Evolutionary conservation across 2,888 invertebrate genomes (phyloP), one percentile per base, ranked within the genome.

Genomic region (Elmis aenea): DNA sequence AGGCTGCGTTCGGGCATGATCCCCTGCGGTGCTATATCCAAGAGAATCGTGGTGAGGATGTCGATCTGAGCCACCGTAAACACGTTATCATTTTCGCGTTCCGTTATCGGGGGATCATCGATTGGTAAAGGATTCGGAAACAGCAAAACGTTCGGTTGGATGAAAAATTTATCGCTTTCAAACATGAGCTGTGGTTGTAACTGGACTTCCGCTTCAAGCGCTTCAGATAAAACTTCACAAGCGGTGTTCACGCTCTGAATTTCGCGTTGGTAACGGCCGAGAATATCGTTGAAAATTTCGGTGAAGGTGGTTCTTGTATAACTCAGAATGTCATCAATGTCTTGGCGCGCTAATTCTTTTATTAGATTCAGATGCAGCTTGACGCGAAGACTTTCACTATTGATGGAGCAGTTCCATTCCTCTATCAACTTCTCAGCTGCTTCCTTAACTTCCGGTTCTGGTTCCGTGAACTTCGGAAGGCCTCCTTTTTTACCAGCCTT

Each of bases 361-460:
- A 73, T 63, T 46, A 73, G 51, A 51, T 73, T 64, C 56, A 75
- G 53, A 26, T 77, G 69, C 26, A 72, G 52, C 26, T 59, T 65
- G 1, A 69, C 67, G 44, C 81, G 66, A 37, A 64, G 68, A 52
- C 70, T 67, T 65, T 81, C 81, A 13, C 75, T 78, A 33, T 70
- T 67, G 3, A 75, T 57, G 5, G 72, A 77, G 57, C 70, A 70
- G 10, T 64, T 63, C 77, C 79, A 81, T 59, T 81, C 79, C 13
- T 74, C 69, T 9, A 76, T 56, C 48, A 75, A 24, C 58, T 57
- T 58, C 59, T 68, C 55, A 64, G 69, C 33, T 48, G 51, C 52
- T 30, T 59, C 51, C 36, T 56, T 56, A 1, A 61, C 55, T 4
- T 51, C 50, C 1, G 37, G 28, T 2, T 33, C 38, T 3, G 51